These are phyloP conservation scores for Serrognathus titanus DNA, from an alignment of 2,888 invertebrate species.

Conservation along the genomic window DNA sequence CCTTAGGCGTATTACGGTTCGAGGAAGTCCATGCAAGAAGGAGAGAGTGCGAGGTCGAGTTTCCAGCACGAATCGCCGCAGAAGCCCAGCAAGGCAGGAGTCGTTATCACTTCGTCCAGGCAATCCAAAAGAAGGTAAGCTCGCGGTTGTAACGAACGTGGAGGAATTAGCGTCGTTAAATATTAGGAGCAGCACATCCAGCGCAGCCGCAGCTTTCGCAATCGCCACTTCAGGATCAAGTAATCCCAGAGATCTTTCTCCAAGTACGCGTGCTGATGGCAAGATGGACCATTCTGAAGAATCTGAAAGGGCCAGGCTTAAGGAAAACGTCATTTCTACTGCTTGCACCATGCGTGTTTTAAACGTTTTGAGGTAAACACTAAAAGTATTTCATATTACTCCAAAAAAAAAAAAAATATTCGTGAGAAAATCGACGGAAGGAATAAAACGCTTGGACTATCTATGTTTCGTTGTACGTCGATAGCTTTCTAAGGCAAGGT, in stretches of 20 bases:
- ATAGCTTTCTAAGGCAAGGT: no score
- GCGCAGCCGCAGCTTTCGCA: slow-evolving; percentile 87
- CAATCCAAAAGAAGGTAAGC: slow-evolving; percentile 79
- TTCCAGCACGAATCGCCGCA: slow-evolving; percentile 60
- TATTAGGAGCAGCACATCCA: slow-evolving; percentile 75
- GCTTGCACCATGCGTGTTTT: slow-evolving; percentile 93
- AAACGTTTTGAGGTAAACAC: slow-evolving; percentile 67
- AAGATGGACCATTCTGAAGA: slow-evolving; percentile 41
- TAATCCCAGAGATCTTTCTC: slow-evolving; percentile 69
- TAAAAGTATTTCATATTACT: background rate
- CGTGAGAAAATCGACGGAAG: no score
- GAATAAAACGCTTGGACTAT: no score
- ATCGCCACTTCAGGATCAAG: slow-evolving; percentile 87
- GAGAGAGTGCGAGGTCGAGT: slow-evolving; percentile 56
- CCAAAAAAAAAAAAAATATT: no score
- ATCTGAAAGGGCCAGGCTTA: slow-evolving; percentile 54
- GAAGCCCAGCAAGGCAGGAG: slow-evolving; percentile 74
- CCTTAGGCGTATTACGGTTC: slow-evolving; percentile 52
- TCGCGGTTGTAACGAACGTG: no score
- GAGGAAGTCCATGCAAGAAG: slow-evolving; percentile 51
- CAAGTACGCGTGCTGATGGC: slow-evolving; percentile 38
- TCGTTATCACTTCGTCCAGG: slow-evolving; percentile 85
- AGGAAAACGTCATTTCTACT: slow-evolving; percentile 80
- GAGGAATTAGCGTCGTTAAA: no score
- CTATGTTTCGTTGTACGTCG: no score